phyloP scores from a whole-genome alignment of 2,888 invertebrate species.

The Torymus texanus region DNA sequence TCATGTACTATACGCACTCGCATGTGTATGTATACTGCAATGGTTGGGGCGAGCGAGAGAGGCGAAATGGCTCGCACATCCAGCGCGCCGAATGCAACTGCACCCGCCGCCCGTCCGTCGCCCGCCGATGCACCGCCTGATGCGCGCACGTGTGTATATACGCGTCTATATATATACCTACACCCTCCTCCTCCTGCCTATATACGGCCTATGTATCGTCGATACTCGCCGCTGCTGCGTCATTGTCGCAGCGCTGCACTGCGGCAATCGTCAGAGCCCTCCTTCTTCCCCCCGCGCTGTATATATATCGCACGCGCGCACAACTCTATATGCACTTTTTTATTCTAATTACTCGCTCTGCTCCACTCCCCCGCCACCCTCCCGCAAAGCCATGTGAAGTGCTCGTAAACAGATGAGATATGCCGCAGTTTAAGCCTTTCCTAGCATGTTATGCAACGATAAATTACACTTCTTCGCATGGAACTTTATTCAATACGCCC shows the following conservation, averaged over 20 bases:
- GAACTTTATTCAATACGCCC: too few species aligned
- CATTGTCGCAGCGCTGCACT: constrained; percentile 58
- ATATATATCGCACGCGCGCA: not conserved
- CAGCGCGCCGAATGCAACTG: constrained; percentile 54
- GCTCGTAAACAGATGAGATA: constrained; percentile 47
- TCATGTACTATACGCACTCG: constrained; percentile 49
- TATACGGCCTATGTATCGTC: constrained; percentile 55
- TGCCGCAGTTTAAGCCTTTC: constrained; percentile 20
- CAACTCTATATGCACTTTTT: constrained; percentile 21
- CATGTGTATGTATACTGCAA: not conserved
- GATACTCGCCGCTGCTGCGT: constrained; percentile 58
- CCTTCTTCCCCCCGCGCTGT: not conserved
- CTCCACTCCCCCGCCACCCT: constrained; percentile 25
- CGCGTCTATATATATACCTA: not conserved
- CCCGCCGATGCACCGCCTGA: constrained; percentile 61
- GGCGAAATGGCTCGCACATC: constrained; percentile 63
- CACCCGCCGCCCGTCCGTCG: not conserved
- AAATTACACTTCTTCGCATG: constrained; percentile 31
- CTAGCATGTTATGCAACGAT: constrained; percentile 32
- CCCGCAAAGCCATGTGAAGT: constrained; percentile 44
- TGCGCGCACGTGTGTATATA: constrained; percentile 64
- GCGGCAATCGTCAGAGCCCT: constrained; percentile 37
- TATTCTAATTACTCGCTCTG: constrained; percentile 19
- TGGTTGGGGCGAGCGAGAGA: constrained; percentile 39
- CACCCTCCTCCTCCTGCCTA: not conserved